Percentiles rank a stretch among this genome's conserved stretches.
Conservation (phyloP, 2,888 invertebrate species). For the Coleophora flavipennella region DNA sequence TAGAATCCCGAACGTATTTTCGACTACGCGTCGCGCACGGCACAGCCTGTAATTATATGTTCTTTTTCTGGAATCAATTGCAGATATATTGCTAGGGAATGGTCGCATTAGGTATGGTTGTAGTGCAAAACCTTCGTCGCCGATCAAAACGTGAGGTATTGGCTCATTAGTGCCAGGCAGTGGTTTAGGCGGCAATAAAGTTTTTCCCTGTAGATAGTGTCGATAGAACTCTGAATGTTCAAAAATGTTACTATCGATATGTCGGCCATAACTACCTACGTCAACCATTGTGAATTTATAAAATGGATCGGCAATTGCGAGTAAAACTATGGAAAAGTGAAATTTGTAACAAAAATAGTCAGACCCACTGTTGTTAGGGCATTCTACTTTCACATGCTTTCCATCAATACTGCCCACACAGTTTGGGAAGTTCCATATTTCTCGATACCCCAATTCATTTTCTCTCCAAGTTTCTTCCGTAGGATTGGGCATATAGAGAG, state of each 20-base stretch:
- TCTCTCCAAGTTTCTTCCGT: not conserved
- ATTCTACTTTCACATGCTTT: not conserved
- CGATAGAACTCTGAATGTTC: constrained; percentile 2
- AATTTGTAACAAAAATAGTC: not conserved
- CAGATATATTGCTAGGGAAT: constrained; percentile 5
- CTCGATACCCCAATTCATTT: not conserved
- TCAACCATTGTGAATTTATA: constrained; percentile 6
- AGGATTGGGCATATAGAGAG: too few species aligned
- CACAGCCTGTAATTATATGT: constrained; percentile 12
- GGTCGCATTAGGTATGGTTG: constrained; percentile 5
- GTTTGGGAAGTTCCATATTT: not conserved
- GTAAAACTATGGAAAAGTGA: not conserved
- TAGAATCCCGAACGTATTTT: constrained; percentile 12
- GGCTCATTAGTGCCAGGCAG: constrained; percentile 3
- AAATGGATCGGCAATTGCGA: not conserved
- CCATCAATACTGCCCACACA: not conserved
- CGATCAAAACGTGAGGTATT: constrained; percentile 5
- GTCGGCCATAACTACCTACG: constrained; percentile 7
- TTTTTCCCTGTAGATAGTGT: not conserved
- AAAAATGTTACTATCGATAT: constrained; percentile 6
- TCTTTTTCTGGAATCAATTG: constrained; percentile 8
- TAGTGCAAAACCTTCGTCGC: constrained; percentile 6
- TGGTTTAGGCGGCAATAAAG: constrained; percentile 2
- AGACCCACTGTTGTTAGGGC: not conserved
- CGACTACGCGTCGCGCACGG: constrained; percentile 11